Evolutionary conservation across 1,140 invertebrate genomes (phyloP).

Genomic region (Halictus rubicundus): DNA sequence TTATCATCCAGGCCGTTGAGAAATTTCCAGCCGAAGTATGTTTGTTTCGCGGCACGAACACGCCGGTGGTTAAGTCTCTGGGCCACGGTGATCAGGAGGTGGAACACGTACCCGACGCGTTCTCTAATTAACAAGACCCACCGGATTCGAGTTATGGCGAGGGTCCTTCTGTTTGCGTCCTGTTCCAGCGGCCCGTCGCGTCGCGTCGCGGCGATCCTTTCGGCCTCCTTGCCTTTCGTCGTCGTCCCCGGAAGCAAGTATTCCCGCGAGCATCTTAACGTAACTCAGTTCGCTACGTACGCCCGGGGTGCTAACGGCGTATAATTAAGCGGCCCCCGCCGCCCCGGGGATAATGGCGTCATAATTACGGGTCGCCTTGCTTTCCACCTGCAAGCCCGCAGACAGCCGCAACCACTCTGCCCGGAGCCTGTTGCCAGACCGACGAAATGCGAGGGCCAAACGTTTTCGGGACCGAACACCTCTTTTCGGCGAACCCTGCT

Average conservation of each 20-base stretch:
- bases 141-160: slow-evolving; percentile 53
- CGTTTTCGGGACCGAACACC: not conserved
- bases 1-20: not conserved
- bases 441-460: not conserved
- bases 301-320: slow-evolving; percentile 54
- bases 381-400: slow-evolving; percentile 10
- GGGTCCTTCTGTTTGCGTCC: slow-evolving; percentile 45
- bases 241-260: slow-evolving; percentile 45
- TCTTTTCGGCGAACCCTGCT: not conserved
- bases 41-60: slow-evolving; percentile 10
- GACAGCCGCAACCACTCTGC: too few relatives aligned
- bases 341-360: slow-evolving; percentile 58
- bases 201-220: not conserved
- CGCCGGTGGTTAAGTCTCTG: not conserved
- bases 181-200: not conserved
- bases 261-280: slow-evolving; percentile 64
- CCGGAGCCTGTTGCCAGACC: not conserved
- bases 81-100: slow-evolving; percentile 41
- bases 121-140: slow-evolving; percentile 59
- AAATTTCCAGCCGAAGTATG: slow-evolving; percentile 9
- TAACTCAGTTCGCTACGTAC: slow-evolving; percentile 59
- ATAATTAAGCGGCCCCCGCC: slow-evolving; percentile 64
- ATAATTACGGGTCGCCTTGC: slow-evolving; percentile 55
- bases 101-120: slow-evolving; percentile 43
- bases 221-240: slow-evolving; percentile 19